Base-by-base conservation (phyloP, 2,797 vertebrate species). In the Meda fulgida region DNA sequence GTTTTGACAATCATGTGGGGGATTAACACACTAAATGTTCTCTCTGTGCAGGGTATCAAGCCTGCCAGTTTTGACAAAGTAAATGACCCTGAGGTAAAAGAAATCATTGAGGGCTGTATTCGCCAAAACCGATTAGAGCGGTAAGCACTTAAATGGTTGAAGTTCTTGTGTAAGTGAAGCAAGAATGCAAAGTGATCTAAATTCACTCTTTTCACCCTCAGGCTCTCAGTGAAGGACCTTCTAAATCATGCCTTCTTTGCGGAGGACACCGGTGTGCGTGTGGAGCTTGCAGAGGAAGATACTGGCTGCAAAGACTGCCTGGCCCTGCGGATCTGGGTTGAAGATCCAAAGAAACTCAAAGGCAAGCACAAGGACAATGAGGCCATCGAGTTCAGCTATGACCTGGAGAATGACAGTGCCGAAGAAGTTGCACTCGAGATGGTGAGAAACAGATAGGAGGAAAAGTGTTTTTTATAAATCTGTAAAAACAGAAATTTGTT, bases 281-380 rank as follows among this genome's bases (percentile, higher is more conserved):
- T 99, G 86, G 97, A 99, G 87, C 89, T 99, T 89, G 98, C 97
- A 18, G 97, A 99, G 90, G 98, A 97, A 31, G 96, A 97, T 85
- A 96, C 90, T 0, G 96, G 95, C n/a, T 83, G 48, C 53, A 95
- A 96, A 83, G 92, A 96, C 26, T 97, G 95, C 51, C 90, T 99
- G 85, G 97, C 97, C 23, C 93, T 99, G 14, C 93, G 98, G 34
- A 97, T 99, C 84, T 98, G 98, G 97, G 98, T 99, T 72, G 98
- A 99, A 90, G 98, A 99, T 3, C 97, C 98, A 65, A 98, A 98
- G 89, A 98, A 98, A 85, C 92, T 99, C 79, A 99, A 99, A 92
- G 98, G 98, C n/a, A 99, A 98, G 69, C 97, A 99, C 93, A 98
- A 99, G 91, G 98, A 99, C 91, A 99, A 99, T 0, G 98, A 99